Conservation (phyloP, 2,797 vertebrate genomes). For the Semaprochilodus insignis region DNA sequence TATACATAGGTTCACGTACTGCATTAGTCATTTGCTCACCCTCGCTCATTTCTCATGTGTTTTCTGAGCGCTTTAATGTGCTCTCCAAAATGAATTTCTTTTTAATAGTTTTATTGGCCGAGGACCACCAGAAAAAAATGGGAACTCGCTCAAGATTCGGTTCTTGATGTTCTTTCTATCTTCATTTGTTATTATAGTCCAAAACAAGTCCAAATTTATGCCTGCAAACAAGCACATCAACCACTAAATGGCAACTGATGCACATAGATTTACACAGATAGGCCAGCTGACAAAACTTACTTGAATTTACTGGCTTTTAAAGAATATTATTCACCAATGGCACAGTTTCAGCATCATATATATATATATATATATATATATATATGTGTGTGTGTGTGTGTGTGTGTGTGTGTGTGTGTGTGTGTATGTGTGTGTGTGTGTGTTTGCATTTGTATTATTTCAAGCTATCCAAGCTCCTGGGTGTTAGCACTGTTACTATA, state of each 20-base stretch:
- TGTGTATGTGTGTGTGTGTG: no score
- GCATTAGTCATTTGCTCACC: slow-evolving; percentile 20
- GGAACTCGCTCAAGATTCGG: background rate
- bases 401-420: no score
- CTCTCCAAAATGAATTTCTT: slow-evolving; percentile 25
- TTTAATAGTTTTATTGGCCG: slow-evolving; percentile 28
- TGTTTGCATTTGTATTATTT: background rate
- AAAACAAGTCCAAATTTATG: slow-evolving; percentile 1
- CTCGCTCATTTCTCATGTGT: slow-evolving; percentile 19
- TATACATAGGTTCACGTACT: slow-evolving; percentile 4
- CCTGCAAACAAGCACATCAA: background rate
- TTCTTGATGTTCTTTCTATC: slow-evolving; percentile 8
- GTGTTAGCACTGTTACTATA: slow-evolving; percentile 23
- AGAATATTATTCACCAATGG: slow-evolving; percentile 4
- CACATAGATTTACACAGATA: background rate
- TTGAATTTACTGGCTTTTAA: background rate
- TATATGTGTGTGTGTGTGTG: no score
- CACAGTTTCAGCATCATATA: background rate
- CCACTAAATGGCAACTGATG: background rate
- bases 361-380: no score
- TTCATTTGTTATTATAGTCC: background rate
- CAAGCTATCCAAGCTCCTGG: background rate
- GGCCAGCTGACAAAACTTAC: background rate
- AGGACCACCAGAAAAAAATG: slow-evolving; percentile 20
- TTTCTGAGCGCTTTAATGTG: slow-evolving; percentile 20